A percentile compares a stretch with the other conserved stretches of the same genome.
Conservation (phyloP, 2,113 vertebrate species). For the Hystrix cristata region DNA sequence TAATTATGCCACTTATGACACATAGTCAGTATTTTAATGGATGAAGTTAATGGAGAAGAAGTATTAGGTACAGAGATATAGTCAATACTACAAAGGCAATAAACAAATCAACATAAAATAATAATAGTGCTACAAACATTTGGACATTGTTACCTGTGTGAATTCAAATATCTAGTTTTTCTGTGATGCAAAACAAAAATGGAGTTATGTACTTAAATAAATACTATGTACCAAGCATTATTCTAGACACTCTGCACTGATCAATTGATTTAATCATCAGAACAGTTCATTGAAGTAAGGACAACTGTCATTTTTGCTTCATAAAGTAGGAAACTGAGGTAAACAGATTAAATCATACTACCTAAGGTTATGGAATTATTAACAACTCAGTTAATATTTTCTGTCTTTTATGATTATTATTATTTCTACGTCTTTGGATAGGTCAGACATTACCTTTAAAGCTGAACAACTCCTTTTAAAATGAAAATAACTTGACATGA, state of each 20-base stretch:
- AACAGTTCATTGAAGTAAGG: background rate
- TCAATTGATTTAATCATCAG: background rate
- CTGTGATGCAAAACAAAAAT: background rate
- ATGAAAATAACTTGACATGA: background rate
- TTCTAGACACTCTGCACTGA: background rate
- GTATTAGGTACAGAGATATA: background rate
- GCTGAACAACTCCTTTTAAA: background rate
- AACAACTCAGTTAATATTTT: background rate
- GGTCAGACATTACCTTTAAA: background rate
- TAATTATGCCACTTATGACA: background rate
- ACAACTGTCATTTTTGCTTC: background rate
- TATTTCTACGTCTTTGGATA: background rate
- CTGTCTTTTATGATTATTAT: background rate
- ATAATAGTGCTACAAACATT: background rate
- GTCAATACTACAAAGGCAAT: background rate
- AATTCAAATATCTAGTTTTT: background rate
- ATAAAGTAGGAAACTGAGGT: background rate
- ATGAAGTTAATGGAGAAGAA: constrained; percentile 1
- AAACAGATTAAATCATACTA: background rate
- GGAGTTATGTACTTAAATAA: background rate
- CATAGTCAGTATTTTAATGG: background rate
- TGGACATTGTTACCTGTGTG: background rate
- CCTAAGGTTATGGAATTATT: background rate
- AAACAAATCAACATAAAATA: constrained; percentile 15
- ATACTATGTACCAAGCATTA: background rate